These are phyloP conservation scores for Anguilla obscura DNA, from an alignment of 2,797 vertebrate genomes.

Conservation along the genomic window DNA sequence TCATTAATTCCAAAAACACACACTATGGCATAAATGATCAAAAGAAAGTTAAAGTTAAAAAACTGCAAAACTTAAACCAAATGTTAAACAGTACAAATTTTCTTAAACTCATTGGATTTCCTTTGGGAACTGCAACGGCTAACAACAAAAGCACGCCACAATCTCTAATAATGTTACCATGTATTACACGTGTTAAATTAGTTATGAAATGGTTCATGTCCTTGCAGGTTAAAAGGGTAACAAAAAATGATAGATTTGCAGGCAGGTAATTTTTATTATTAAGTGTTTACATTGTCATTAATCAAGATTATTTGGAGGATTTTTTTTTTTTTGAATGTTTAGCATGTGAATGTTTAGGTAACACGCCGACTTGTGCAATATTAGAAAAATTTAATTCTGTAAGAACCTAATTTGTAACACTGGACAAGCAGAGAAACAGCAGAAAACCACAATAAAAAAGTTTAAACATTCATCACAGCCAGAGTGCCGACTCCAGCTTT, in stretches of 20 bases:
- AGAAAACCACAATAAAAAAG: background rate
- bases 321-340: background rate
- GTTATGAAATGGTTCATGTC: background rate
- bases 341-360: background rate
- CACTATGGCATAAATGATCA: conserved; percentile 10
- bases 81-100: background rate
- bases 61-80: background rate
- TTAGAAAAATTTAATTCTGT: background rate
- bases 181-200: background rate
- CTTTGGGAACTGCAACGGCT: background rate
- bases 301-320: background rate
- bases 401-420: background rate
- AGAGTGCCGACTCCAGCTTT: background rate
- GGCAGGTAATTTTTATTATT: background rate
- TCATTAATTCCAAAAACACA: background rate
- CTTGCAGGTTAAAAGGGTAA: background rate
- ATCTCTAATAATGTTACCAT: background rate
- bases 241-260: conserved; percentile 1
- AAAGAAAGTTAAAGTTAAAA: conserved; percentile 25
- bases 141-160: background rate
- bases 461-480: background rate
- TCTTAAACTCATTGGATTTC: background rate
- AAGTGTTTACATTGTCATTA: background rate
- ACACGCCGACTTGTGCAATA: background rate
- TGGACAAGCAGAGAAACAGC: background rate